Evolutionary conservation across 2,888 invertebrate genomes (phyloP), one percentile per base, ranked within the genome.

Genomic region (Drosophila pseudotakahashii): DNA sequence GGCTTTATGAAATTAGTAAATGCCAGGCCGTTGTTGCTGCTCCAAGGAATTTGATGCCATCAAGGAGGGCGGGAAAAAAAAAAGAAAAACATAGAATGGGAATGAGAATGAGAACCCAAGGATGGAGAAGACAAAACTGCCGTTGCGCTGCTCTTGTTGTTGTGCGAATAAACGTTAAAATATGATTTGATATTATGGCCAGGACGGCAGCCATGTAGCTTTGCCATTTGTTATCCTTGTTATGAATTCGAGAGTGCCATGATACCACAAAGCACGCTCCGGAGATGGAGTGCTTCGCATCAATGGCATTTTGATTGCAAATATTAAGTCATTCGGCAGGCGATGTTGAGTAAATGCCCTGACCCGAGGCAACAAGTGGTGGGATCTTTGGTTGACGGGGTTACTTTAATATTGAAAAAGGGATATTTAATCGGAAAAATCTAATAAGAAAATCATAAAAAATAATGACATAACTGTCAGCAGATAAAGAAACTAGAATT

Each of bases 121-220:
- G 30, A 45, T 44, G 61, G 61, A 10, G 23, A 19, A 45, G 61
- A 57, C 57, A 61, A 44, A 55, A 57, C 59, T 45, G 36, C 39
- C 41, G 42, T 50, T 19, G 36, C 23, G 47, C 45, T 19, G 36
- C 23, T 47, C 26, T 26, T 7, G 59, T 68, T 62, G 59, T 52
- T 54, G 61, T 52, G 60, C 67, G 69, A 59, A 75, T 73, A 77
- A 80, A 82, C 78, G 86, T 80, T 74, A 77, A 83, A 81, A 83
- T 82, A 86, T 82, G 82, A 83, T 82, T 86, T 85, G 64, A 77
- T 83, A 79, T 82, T 86, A 86, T 77, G 83, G 82, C 72, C 69
- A 64, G 63, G 80, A 70, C 76, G 73, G 76, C 67, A 78, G 73
- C 55, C 83, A 82, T 82, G 81, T 82, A 80, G 77, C 80, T 71